phyloP scores from a whole-genome alignment of 2,113 vertebrate species.

The Cisticola juncidis region DNA sequence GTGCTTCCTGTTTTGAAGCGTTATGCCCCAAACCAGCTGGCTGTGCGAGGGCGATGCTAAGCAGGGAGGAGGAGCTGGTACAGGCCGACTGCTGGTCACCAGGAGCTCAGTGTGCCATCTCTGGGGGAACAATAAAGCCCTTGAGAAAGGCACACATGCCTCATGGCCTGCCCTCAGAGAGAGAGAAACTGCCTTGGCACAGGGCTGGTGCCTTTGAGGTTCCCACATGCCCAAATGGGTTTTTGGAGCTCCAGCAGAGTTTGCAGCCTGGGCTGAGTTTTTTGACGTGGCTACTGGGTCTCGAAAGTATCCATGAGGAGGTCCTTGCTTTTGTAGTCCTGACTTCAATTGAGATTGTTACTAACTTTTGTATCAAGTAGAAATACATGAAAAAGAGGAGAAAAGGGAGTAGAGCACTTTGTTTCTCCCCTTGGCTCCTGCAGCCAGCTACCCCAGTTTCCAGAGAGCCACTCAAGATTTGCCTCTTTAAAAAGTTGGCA shows the following conservation, averaged over 20 bases:
- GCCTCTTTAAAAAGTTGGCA: background rate
- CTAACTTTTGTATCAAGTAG: background rate
- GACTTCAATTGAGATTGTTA: background rate
- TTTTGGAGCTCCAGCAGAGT: background rate
- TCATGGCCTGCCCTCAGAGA: background rate
- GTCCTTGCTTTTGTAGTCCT: background rate
- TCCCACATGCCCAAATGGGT: fast-evolving
- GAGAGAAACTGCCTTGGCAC: background rate
- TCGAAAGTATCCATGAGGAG: background rate
- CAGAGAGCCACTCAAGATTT: background rate
- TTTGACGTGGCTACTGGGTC: background rate
- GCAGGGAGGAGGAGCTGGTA: background rate
- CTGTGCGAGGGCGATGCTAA: background rate
- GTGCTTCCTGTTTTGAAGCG: background rate
- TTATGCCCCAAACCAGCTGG: conserved; percentile 53
- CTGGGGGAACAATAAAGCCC: background rate
- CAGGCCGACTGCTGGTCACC: background rate
- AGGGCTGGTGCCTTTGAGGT: background rate
- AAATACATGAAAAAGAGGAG: background rate
- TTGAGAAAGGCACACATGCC: background rate
- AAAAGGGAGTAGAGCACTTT: background rate
- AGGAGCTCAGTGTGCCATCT: background rate
- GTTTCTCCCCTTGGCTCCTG: background rate
- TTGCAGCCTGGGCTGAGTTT: background rate
- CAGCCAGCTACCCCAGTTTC: background rate